Percentiles rank a stretch among this genome's conserved stretches.
phyloP scores from a whole-genome alignment of 2,888 invertebrate genomes.

The Argyra leucocephala region DNA sequence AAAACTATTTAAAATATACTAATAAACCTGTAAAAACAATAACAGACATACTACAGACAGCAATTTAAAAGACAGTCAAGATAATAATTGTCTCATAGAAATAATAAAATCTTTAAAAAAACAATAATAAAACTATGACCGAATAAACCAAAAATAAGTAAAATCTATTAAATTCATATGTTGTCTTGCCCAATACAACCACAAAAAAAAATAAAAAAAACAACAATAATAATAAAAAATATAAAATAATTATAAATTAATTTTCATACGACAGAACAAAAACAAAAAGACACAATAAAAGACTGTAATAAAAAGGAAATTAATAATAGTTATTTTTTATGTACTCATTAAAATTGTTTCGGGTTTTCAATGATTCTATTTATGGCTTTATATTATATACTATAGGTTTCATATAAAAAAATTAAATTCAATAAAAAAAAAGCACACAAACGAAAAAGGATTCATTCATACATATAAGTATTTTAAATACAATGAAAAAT shows the following conservation, averaged over 20 bases:
- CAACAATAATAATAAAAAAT: not conserved
- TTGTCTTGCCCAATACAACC: not conserved
- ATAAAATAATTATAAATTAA: not conserved
- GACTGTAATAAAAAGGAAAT: constrained; percentile 5
- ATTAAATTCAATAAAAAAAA: too few relatives aligned
- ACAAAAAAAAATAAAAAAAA: not conserved
- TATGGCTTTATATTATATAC: too few relatives aligned
- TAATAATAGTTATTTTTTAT: constrained; percentile 6
- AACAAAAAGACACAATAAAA: not conserved
- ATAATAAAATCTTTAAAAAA: not conserved
- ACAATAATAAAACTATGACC: not conserved
- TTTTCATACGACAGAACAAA: not conserved
- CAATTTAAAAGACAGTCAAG: not conserved
- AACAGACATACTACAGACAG: not conserved
- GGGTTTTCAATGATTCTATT: too few relatives aligned
- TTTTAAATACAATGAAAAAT: too few relatives aligned
- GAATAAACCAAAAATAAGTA: not conserved
- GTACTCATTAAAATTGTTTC: too few relatives aligned
- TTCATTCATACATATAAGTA: too few relatives aligned
- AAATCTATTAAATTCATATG: not conserved
- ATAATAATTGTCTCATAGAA: not conserved
- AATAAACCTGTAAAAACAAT: too few relatives aligned
- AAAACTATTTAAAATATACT: too few relatives aligned
- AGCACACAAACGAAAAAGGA: too few relatives aligned
- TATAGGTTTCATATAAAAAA: too few relatives aligned